Evolutionary conservation across 2,888 invertebrate species (phyloP), one percentile per base, ranked within the genome.

Genomic region (Drosophila mettleri): DNA sequence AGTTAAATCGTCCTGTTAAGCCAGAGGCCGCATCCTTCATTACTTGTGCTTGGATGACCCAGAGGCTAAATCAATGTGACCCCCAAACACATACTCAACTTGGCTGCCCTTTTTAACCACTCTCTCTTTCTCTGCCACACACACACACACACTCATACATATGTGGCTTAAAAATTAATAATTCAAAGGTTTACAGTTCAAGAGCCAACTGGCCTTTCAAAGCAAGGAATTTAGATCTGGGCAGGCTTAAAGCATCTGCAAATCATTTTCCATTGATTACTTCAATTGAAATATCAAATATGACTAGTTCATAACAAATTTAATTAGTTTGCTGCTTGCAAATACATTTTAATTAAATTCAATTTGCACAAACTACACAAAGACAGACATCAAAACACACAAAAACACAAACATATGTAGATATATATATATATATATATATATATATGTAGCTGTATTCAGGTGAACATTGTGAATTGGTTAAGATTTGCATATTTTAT

Each of bases 151-250:
- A 22, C 57, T 41, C 53, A 34, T 22, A 53, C 43, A 49, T 49
- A 48, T 59, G 53, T 46, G 80, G 88, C 80, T 85, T 85, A 89
- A 77, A 89, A 87, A 85, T 85, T 85, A 85, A 85, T 89, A 85
- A 85, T 85, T 85, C 85, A 85, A 89, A 77, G 76, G 87, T 69
- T 85, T 78, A 69, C 70, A 74, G 82, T 62, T 87, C 66, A 78
- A 69, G 71, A 64, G 69, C 43, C 43, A 82, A 72, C 70, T 62
- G 64, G 34, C 38, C 54, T 29, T 38, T 39, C 38, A 24, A 24
- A 18, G 52, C 52, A n/a, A 34, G 36, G 34, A 34, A 53, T 53
- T 38, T 39, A 41, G 24, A 51, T 60, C 53, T 51, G 29, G 20
- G 33, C n/a, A 16, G 20, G 29, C 75, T 69, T 55, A 52, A 75